These are phyloP conservation scores for Pseudochromis fuscus DNA, from an alignment of 2,797 vertebrate genomes.

Conservation along the genomic window DNA sequence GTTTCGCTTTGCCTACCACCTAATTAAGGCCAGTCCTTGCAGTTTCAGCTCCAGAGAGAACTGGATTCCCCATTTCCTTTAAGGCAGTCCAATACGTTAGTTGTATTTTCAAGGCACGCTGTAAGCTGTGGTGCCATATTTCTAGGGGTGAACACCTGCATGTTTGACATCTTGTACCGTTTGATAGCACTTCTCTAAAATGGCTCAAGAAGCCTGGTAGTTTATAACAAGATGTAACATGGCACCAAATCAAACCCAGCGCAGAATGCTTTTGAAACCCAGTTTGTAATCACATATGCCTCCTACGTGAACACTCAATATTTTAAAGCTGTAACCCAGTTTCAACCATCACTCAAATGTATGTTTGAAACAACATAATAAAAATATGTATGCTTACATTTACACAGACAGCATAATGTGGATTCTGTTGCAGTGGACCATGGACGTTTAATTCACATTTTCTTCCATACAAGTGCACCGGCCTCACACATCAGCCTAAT, in stretches of 20 bases:
- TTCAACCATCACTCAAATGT: conserved; percentile 25
- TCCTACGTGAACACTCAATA: conserved; percentile 8
- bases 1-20: conserved; percentile 77
- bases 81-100: conserved; percentile 75
- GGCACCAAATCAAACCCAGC: conserved; percentile 61
- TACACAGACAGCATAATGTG: conserved; percentile 28
- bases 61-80: conserved; percentile 72
- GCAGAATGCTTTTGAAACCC: conserved; percentile 32
- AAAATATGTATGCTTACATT: conserved; percentile 30
- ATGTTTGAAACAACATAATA: conserved; percentile 8
- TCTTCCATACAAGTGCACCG: conserved; percentile 40
- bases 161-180: conserved; percentile 75
- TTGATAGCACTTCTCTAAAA: conserved; percentile 66
- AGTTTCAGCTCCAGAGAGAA: conserved; percentile 77
- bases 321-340: conserved; percentile 33
- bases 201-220: conserved; percentile 60
- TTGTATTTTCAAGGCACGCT: conserved; percentile 77
- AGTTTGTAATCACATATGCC: conserved; percentile 27
- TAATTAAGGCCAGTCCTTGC: conserved; percentile 84
- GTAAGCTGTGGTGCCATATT: conserved; percentile 72
- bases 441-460: conserved; percentile 52
- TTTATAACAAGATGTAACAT: conserved; percentile 65
- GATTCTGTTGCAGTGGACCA: conserved; percentile 34
- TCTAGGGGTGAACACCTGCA: conserved; percentile 73
- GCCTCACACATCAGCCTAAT: conserved; percentile 72